These are phyloP conservation scores for Cydia amplana DNA, from an alignment of 1,140 invertebrate species.

Conservation along the genomic window DNA sequence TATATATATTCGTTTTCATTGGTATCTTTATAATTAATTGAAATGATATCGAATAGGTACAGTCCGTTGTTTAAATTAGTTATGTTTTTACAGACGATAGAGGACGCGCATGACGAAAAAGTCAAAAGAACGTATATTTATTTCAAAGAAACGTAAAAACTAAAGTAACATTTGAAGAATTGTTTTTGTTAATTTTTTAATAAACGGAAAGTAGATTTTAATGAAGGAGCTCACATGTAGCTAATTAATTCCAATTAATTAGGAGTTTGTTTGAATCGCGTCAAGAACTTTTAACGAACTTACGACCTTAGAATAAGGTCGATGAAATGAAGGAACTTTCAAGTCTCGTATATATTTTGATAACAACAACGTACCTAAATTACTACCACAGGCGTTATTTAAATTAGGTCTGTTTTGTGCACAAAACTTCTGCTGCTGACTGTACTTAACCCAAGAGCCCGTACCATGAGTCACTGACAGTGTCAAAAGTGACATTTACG, in stretches of 20 bases:
- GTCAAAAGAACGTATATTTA: not conserved
- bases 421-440: too few species aligned
- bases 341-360: not conserved
- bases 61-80: too few species aligned
- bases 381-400: not conserved
- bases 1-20: too few species aligned
- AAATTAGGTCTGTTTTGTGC: too few species aligned
- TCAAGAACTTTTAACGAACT: conserved; percentile 26
- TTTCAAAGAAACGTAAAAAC: too few species aligned
- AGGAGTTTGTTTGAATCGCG: conserved; percentile 7
- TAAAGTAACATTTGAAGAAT: not conserved
- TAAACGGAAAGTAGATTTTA: not conserved
- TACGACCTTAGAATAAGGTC: conserved; percentile 4
- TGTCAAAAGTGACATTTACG: too few species aligned
- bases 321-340: conserved; percentile 1
- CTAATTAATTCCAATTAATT: conserved; percentile 20
- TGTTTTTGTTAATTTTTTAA: not conserved
- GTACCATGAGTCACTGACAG: too few species aligned
- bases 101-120: not conserved
- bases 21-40: too few species aligned
- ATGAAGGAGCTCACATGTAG: conserved; percentile 19
- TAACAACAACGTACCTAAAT: not conserved
- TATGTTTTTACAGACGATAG: too few species aligned
- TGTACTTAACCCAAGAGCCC: too few species aligned
- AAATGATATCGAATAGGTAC: too few species aligned